phyloP scores from a whole-genome alignment of 2,888 invertebrate species.

The Lampropteryx suffumata region DNA sequence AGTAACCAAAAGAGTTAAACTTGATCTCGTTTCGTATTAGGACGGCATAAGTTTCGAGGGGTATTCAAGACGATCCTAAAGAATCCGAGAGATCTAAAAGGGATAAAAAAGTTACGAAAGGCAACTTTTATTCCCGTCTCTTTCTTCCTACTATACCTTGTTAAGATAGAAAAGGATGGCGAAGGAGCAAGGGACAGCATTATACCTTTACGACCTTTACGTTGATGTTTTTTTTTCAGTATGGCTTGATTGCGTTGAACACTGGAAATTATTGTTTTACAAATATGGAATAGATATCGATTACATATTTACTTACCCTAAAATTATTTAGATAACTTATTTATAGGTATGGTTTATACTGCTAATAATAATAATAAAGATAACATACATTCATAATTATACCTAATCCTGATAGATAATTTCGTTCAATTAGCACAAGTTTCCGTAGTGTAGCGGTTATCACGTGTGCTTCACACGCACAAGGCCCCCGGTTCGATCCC shows the following conservation, averaged over 20 bases:
- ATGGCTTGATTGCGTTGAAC: too few relatives aligned
- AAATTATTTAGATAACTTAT: too few relatives aligned
- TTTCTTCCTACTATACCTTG: neutral
- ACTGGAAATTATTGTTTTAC: too few relatives aligned
- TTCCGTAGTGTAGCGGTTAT: slow-evolving; percentile 89
- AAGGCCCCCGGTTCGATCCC: slow-evolving; percentile 87
- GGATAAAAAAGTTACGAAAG: slow-evolving; percentile 22
- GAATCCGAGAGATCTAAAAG: slow-evolving; percentile 15
- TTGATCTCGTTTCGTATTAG: slow-evolving; percentile 35
- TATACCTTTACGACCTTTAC: too few relatives aligned
- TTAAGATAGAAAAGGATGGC: slow-evolving; percentile 6
- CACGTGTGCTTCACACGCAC: slow-evolving; percentile 90
- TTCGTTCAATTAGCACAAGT: slow-evolving; percentile 44
- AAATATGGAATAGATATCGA: too few relatives aligned
- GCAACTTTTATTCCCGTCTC: slow-evolving; percentile 3
- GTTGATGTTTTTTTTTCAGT: neutral
- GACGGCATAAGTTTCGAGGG: slow-evolving; percentile 24
- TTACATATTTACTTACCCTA: too few relatives aligned
- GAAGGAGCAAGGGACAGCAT: neutral
- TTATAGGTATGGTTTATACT: too few relatives aligned
- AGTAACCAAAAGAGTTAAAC: slow-evolving; percentile 33
- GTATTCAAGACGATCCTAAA: slow-evolving; percentile 15
- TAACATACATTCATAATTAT: too few relatives aligned
- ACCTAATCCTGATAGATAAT: too few relatives aligned
- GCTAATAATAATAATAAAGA: too few relatives aligned